Evolutionary conservation across 2,113 vertebrate species (phyloP), one percentile per base, ranked within the genome.

Genomic region (Dipodomys ordii): DNA sequence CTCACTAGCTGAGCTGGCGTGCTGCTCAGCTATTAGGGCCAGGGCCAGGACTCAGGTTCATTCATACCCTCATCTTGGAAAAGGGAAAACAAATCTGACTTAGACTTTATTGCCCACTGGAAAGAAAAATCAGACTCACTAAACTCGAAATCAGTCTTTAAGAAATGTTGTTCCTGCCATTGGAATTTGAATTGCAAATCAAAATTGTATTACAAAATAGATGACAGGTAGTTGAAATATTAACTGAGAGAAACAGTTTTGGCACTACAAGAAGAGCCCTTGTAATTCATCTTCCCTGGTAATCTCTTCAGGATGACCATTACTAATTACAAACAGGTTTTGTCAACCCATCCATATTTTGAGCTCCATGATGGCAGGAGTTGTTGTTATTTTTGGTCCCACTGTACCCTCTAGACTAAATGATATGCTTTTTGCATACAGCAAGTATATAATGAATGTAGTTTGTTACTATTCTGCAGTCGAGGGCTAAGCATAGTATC

Each of bases 161-260:
- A 46, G 83, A 94, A 95, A 89, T 90, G 74, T 62, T 93, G 84
- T 95, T 76, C 32, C 77, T 96, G 74, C 77, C 83, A 69, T 60
- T 96, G 94, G 88, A 83, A 92, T 93, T 94, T 94, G 91, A 88
- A 94, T 90, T 92, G 91, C n/a, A 80, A 93, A 83, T 96, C 85
- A 95, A 95, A 96, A 92, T 86, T 49, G 11, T 94, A 60, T 94
- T 94, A 90, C 90, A 90, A 95, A 85, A 94, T 86, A 97, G 95
- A 96, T 96, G 95, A 95, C 93, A 94, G 94, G 95, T 77, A 94
- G 95, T 96, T 97, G 94, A 97, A 97, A 95, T 97, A 96, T 93
- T 93, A 96, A 93, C 92, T 77, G 93, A 97, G 83, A 92, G 90
- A 86, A 96, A 90, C 22, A 79, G 88, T 78, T 94, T 71, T 95